Base-by-base conservation (phyloP, 2,113 vertebrate species). In the Leucoraja erinaceus region DNA sequence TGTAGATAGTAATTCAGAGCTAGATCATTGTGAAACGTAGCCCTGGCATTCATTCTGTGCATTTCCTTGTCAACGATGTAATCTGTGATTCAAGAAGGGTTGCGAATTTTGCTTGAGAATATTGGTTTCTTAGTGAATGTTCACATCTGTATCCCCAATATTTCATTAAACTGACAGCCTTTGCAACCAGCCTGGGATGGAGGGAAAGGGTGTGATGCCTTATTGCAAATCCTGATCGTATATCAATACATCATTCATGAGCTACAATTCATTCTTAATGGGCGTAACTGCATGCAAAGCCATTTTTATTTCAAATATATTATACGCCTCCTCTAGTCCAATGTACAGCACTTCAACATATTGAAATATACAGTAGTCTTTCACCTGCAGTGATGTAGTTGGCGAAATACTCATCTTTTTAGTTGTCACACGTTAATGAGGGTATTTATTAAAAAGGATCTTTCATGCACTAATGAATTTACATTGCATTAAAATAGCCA, bases 401-500 rank as follows among this genome's bases (percentile, higher is more conserved):
- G 4, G 61, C 61, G 83, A 84, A 54, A 9, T 84, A 84, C 56
- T 18, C 22, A 5, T 59, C 79, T n/a, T 86, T n/a, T 28, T 61
- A 28, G 56, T 86, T 86, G 56, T 61, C 28, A 86, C 83, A 11
- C 10, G 56, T 86, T 61, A 84, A 86, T 86, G 83, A 86, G 83
- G 22, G 11, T n/a, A 61, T 63, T 86, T 86, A 86, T 86, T 61
- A 28, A n/a, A n/a, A 28, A 86, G n/a, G 83, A 59, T 86, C 12
- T 86, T 61, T 86, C 83, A 61, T 25, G 83, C 83, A 86, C 83
- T 59, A 86, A 86, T 84, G 79, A 84, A 84, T 84, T 84, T 54
- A 47, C 79, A 56, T 86, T 61, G 83, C 25, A 86, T 86, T 86
- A 86, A 86, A n/a, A 86, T 86, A 22, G 59, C 56, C n/a, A 86